Conservation (phyloP, 2,797 vertebrate species). For the Paramormyrops hopkinsi region DNA sequence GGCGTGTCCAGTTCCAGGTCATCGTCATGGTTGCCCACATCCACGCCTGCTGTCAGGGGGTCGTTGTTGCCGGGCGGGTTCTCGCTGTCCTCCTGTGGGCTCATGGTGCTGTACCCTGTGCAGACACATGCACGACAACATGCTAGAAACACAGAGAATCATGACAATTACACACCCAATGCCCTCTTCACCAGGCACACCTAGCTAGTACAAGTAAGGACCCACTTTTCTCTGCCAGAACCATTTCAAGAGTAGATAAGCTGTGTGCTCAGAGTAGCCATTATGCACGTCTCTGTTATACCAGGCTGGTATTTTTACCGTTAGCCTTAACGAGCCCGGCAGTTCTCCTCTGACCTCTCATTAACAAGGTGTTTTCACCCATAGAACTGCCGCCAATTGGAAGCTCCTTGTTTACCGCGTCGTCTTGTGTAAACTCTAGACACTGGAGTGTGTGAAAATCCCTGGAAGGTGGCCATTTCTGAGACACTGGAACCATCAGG, state of each 20-base stretch:
- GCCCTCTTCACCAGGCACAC: neutral
- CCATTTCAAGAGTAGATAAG: neutral
- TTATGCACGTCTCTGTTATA: neutral
- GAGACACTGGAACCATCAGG: neutral
- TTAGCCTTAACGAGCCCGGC: neutral
- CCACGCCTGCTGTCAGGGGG: conserved; percentile 85
- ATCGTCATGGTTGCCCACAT: conserved; percentile 90
- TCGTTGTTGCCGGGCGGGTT: conserved; percentile 91
- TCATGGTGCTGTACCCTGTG: conserved; percentile 97
- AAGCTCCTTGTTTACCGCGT: neutral
- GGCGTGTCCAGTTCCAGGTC: conserved; percentile 92
- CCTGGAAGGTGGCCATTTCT: neutral
- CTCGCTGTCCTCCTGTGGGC: conserved; percentile 97
- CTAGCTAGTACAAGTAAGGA: neutral
- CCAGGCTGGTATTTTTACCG: neutral
- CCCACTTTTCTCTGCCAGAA: neutral
- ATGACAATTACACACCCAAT: neutral
- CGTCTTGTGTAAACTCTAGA: neutral
- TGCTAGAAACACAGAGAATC: neutral
- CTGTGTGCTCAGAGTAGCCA: neutral
- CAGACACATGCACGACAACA: neutral
- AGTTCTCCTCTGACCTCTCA: neutral
- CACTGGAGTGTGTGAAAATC: neutral
- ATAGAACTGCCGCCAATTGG: neutral
- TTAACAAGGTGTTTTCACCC: neutral